A percentile compares a stretch with the other conserved stretches of the same genome.
phyloP scores from a whole-genome alignment of 2,113 vertebrate genomes.

The Hepsetus odoe region DNA sequence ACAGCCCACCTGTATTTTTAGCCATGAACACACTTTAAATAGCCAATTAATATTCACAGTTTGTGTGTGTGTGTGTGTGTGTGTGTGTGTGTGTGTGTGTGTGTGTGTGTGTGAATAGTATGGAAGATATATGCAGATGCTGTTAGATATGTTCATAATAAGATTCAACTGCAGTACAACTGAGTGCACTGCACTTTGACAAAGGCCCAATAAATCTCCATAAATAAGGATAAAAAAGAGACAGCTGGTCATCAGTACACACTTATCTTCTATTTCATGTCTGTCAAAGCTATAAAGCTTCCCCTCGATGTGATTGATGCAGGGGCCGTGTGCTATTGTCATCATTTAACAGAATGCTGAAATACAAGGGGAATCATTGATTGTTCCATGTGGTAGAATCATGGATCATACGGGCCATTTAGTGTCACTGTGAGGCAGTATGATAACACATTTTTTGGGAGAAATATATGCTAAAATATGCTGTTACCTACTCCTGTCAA shows the following conservation, averaged over 20 bases:
- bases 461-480: not conserved
- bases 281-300: not conserved
- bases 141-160: constrained; percentile 1
- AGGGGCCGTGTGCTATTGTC: not conserved
- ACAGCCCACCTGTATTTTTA: constrained; percentile 29
- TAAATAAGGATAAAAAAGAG: not conserved
- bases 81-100: not conserved
- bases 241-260: not conserved
- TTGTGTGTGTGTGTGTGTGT: constrained; percentile 3
- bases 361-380: not conserved
- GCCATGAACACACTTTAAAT: not conserved
- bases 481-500: not conserved
- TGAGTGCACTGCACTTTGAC: not conserved
- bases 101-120: not conserved
- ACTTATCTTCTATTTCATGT: not conserved
- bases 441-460: not conserved
- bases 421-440: not conserved
- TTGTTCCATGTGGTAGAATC: not conserved
- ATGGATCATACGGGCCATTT: constrained; percentile 5
- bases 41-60: not conserved
- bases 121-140: not conserved
- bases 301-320: not conserved
- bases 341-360: not conserved
- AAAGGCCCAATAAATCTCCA: constrained; percentile 8
- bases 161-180: not conserved